Conservation (phyloP, 2,888 invertebrate genomes). For the Habrosyne pyritoides region DNA sequence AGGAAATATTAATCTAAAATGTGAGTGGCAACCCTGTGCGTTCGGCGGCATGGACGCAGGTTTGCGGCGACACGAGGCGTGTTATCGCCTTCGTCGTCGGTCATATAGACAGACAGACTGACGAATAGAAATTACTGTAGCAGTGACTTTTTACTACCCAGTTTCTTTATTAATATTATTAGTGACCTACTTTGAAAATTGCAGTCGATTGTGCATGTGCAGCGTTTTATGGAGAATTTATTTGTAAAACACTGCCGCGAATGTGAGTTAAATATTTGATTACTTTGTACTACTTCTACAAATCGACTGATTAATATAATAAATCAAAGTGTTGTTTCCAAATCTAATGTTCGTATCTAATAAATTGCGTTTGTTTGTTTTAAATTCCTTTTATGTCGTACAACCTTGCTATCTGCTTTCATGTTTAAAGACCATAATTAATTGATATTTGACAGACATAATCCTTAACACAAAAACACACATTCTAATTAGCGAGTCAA, state of each 20-base stretch:
- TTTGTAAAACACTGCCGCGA: constrained; percentile 8
- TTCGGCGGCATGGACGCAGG: constrained; percentile 50
- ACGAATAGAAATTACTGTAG: constrained; percentile 68
- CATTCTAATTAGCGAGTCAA: constrained; percentile 73
- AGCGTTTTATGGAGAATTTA: constrained; percentile 19
- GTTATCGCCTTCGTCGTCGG: constrained; percentile 71
- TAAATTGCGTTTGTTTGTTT: neutral
- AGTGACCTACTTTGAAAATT: constrained; percentile 44
- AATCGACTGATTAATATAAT: constrained; percentile 12
- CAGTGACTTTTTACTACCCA: constrained; percentile 61
- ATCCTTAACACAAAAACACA: constrained; percentile 46
- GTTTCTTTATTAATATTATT: constrained; percentile 51
- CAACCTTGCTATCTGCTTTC: neutral
- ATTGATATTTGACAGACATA: constrained; percentile 24
- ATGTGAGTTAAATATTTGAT: constrained; percentile 27
- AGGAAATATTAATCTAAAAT: neutral
- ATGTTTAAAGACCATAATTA: constrained; percentile 5
- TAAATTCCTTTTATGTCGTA: neutral
- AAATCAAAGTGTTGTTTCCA: neutral
- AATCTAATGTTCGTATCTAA: neutral
- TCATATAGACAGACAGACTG: constrained; percentile 57
- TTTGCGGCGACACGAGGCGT: constrained; percentile 66
- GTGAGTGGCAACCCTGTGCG: constrained; percentile 58
- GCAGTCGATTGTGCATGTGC: constrained; percentile 33
- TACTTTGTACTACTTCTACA: constrained; percentile 25